These are phyloP conservation scores for Pseudorectes ferrugineus DNA, from an alignment of 2,113 vertebrate species.

Conservation along the genomic window DNA sequence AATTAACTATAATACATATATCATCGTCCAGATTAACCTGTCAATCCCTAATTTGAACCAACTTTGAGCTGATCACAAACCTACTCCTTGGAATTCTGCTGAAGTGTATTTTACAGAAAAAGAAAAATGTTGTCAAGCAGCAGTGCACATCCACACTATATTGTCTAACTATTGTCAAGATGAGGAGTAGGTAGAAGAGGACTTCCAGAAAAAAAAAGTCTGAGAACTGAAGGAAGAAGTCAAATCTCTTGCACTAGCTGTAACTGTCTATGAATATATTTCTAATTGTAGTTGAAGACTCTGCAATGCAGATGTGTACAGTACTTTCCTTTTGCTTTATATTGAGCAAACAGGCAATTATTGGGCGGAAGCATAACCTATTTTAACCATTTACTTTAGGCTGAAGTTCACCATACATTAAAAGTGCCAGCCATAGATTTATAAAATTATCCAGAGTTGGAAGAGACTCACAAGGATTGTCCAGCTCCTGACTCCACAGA, in stretches of 20 bases:
- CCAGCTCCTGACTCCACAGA: neutral
- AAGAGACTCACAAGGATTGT: accelerated
- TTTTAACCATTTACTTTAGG: neutral
- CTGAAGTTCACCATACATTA: neutral
- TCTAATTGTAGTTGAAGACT: neutral
- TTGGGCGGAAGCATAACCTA: neutral
- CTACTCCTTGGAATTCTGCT: neutral
- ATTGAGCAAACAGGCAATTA: neutral
- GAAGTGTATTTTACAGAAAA: neutral
- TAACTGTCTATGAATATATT: neutral
- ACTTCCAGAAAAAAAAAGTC: neutral
- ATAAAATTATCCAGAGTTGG: neutral
- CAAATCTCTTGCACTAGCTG: neutral
- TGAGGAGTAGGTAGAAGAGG: neutral
- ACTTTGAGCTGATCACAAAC: neutral
- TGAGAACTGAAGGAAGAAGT: neutral
- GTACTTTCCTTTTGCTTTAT: neutral
- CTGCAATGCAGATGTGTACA: neutral
- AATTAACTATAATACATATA: neutral
- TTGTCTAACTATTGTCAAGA: neutral
- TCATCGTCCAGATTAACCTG: neutral
- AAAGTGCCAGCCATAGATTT: neutral
- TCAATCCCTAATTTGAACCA: neutral
- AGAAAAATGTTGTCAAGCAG: neutral
- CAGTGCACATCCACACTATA: neutral